Evolutionary conservation across 2,113 vertebrate species (phyloP).

Genomic region (Brachionichthys hirsutus): DNA sequence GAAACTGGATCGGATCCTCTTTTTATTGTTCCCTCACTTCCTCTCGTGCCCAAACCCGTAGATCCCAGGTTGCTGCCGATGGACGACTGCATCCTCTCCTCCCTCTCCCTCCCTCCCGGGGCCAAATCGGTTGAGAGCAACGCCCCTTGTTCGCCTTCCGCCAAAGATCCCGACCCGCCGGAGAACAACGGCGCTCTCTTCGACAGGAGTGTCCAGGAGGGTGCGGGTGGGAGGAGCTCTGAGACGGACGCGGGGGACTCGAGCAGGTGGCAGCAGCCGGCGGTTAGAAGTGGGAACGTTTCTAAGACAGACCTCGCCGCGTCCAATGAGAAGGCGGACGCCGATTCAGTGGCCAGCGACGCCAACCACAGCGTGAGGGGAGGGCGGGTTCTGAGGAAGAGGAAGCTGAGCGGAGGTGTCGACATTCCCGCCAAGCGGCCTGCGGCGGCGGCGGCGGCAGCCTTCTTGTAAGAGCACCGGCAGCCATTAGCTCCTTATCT

Average conservation of each 20-base stretch:
- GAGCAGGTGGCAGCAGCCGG: conserved; percentile 19
- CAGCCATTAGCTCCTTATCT: no score
- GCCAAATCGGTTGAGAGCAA: conserved; percentile 27
- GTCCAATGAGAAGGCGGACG: conserved; percentile 24
- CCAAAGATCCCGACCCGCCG: conserved; percentile 23
- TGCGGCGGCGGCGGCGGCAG: conserved; percentile 10
- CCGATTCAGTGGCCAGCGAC: conserved; percentile 30
- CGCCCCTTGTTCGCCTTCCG: conserved; percentile 36
- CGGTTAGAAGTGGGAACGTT: not conserved
- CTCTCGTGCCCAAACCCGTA: conserved; percentile 14
- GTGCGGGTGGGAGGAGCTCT: conserved; percentile 13
- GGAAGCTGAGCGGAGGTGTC: conserved; percentile 57
- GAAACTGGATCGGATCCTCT: not conserved
- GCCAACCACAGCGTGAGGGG: conserved; percentile 39
- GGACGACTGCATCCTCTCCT: conserved; percentile 76
- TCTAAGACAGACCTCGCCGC: conserved; percentile 60
- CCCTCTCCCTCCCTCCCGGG: conserved; percentile 64
- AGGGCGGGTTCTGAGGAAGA: conserved; percentile 53
- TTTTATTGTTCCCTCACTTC: not conserved
- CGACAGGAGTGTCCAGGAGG: conserved; percentile 27
- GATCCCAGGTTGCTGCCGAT: conserved; percentile 67
- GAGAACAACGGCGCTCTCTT: conserved; percentile 17
- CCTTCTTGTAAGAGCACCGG: conserved; percentile 51
- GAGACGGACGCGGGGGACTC: conserved; percentile 29
- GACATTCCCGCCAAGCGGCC: conserved; percentile 56